phyloP scores from a whole-genome alignment of 2,797 vertebrate species.

The Sibirionetta formosa region DNA sequence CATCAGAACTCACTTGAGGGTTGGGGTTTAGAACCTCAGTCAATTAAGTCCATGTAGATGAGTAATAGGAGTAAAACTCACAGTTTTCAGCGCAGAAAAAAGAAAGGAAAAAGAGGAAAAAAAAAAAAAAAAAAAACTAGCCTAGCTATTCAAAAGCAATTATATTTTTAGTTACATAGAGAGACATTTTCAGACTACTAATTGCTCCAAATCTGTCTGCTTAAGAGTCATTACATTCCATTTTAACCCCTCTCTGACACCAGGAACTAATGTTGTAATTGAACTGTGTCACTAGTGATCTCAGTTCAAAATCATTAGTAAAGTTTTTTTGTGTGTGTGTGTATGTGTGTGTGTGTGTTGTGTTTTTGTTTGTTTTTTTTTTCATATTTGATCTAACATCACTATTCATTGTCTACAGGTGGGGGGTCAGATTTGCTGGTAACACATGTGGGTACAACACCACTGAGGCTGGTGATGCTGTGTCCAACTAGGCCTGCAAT shows the following conservation, averaged over 20 bases:
- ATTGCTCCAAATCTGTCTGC: slow-evolving; percentile 79
- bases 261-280: slow-evolving; percentile 72
- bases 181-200: slow-evolving; percentile 76
- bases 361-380: neutral
- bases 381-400: slow-evolving; percentile 20
- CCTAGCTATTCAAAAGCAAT: slow-evolving; percentile 76
- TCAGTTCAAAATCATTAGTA: slow-evolving; percentile 65
- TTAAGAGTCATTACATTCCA: slow-evolving; percentile 74
- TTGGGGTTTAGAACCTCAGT: slow-evolving; percentile 73
- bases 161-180: slow-evolving; percentile 78
- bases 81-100: slow-evolving; percentile 48
- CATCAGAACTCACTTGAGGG: slow-evolving; percentile 61
- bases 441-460: slow-evolving; percentile 5
- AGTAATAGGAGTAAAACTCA: slow-evolving; percentile 72
- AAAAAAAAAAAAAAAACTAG: slow-evolving; percentile 51
- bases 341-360: too few relatives aligned
- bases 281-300: slow-evolving; percentile 76
- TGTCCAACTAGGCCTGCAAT: slow-evolving; percentile 39
- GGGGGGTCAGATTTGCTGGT: slow-evolving; percentile 15
- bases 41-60: slow-evolving; percentile 70
- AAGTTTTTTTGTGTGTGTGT: neutral
- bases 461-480: neutral
- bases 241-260: slow-evolving; percentile 80
- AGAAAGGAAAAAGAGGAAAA: slow-evolving; percentile 39
- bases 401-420: neutral